phyloP scores from a whole-genome alignment of 2,797 vertebrate genomes.

The Botia kubotai region DNA sequence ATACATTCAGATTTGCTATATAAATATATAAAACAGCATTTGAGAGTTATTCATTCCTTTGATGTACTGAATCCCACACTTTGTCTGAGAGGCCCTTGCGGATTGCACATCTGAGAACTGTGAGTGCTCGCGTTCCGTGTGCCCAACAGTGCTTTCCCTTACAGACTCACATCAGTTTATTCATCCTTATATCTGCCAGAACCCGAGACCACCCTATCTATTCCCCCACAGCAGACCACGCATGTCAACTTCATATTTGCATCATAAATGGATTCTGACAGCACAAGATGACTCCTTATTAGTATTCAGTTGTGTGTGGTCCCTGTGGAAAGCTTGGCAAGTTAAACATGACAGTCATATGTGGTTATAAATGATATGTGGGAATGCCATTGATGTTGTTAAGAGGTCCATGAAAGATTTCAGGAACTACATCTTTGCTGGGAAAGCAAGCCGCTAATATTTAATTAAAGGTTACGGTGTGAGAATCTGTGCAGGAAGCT shows the following conservation, averaged over 20 bases:
- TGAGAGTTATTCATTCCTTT: slow-evolving; percentile 52
- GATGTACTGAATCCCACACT: slow-evolving; percentile 45
- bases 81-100: slow-evolving; percentile 33
- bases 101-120: slow-evolving; percentile 40
- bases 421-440: slow-evolving; percentile 19
- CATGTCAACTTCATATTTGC: slow-evolving; percentile 56
- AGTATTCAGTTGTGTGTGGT: slow-evolving; percentile 51
- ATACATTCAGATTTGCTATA: slow-evolving; percentile 41
- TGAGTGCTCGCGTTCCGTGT: slow-evolving; percentile 19
- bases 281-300: slow-evolving; percentile 54
- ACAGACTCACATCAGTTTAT: slow-evolving; percentile 28
- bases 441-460: slow-evolving; percentile 27
- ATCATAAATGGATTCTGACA: slow-evolving; percentile 50
- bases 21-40: slow-evolving; percentile 36
- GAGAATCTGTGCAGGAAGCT: slow-evolving; percentile 26
- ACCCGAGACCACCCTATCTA: slow-evolving; percentile 27
- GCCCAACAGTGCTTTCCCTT: slow-evolving; percentile 29
- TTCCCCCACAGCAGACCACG: slow-evolving; percentile 29
- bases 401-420: slow-evolving; percentile 15
- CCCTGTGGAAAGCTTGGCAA: slow-evolving; percentile 43
- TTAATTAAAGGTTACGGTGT: slow-evolving; percentile 23
- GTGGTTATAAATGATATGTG: slow-evolving; percentile 41
- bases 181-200: slow-evolving; percentile 31
- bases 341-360: slow-evolving; percentile 59
- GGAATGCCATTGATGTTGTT: slow-evolving; percentile 46